A percentile compares a stretch with the other conserved stretches of the same genome.
These are phyloP conservation scores for Atta colombica DNA, from an alignment of 1,140 invertebrate species.

Conservation along the genomic window DNA sequence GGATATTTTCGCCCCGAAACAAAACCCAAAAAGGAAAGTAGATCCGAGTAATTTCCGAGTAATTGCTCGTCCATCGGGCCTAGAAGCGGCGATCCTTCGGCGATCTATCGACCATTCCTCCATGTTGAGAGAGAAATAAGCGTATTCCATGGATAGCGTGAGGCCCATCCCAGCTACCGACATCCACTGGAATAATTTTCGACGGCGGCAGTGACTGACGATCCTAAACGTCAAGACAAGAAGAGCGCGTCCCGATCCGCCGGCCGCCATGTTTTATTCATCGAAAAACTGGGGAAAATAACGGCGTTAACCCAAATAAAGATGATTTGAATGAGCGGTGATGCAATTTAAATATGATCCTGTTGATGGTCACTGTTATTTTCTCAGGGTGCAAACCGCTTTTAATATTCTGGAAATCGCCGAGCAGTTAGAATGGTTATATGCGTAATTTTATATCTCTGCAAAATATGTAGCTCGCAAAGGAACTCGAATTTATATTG, in stretches of 20 bases:
- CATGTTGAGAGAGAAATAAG: conserved; percentile 62
- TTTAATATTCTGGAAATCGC: conserved; percentile 51
- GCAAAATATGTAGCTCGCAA: conserved; percentile 1
- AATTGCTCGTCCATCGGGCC: conserved; percentile 73
- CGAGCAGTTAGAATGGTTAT: conserved; percentile 2
- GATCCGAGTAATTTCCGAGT: conserved; percentile 77
- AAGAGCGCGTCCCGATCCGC: conserved; percentile 44
- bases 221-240: conserved; percentile 62
- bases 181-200: conserved; percentile 75
- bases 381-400: conserved; percentile 48
- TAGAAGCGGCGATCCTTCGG: conserved; percentile 70
- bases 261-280: conserved; percentile 76
- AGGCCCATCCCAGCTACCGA: conserved; percentile 70
- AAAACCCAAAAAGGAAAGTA: conserved; percentile 73
- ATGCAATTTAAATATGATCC: conserved; percentile 61
- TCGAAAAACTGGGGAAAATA: conserved; percentile 63
- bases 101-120: conserved; percentile 63
- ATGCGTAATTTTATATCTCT: conserved; percentile 29
- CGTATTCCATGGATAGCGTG: conserved; percentile 73
- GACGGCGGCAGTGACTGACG: conserved; percentile 64
- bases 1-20: conserved; percentile 75
- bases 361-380: conserved; percentile 47
- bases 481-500: not conserved
- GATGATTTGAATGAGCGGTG: conserved; percentile 56
- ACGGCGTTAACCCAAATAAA: conserved; percentile 65